phyloP scores from a whole-genome alignment of 2,888 invertebrate genomes.

The Odontocerum albicorne region DNA sequence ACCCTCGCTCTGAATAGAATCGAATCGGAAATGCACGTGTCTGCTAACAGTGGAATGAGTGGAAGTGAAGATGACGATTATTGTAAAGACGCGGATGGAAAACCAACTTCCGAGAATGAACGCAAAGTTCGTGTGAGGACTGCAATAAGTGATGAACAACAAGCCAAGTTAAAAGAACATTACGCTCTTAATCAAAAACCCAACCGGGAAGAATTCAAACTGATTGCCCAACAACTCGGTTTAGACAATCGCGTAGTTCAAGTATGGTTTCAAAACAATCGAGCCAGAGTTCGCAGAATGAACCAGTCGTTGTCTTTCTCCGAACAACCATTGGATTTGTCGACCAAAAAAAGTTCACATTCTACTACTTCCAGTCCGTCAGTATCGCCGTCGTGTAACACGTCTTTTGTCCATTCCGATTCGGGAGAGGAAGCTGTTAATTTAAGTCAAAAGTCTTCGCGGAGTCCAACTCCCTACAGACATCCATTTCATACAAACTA shows the following conservation, averaged over 20 bases:
- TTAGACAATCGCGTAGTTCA: constrained; percentile 81
- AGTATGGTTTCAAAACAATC: constrained; percentile 96
- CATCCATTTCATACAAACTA: constrained; percentile 53
- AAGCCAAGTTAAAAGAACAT: constrained; percentile 84
- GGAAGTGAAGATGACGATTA: constrained; percentile 67
- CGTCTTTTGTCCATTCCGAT: constrained; percentile 64
- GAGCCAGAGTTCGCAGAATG: constrained; percentile 82
- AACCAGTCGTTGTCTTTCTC: constrained; percentile 48
- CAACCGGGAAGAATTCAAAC: constrained; percentile 88
- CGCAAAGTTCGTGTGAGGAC: constrained; percentile 90
- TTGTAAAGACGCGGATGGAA: constrained; percentile 56
- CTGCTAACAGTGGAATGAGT: constrained; percentile 55
- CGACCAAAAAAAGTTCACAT: constrained; percentile 71
- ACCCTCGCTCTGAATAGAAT: constrained; percentile 59
- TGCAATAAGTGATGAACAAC: constrained; percentile 92
- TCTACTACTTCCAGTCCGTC: constrained; percentile 62
- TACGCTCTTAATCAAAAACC: constrained; percentile 91
- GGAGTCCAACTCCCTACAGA: constrained; percentile 63
- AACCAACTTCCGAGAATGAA: constrained; percentile 62
- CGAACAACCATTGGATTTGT: constrained; percentile 90
- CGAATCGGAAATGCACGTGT: constrained; percentile 55
- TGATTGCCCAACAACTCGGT: constrained; percentile 79
- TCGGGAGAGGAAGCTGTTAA: constrained; percentile 75
- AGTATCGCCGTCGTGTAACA: constrained; percentile 64
- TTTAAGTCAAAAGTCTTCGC: constrained; percentile 70